Evolutionary conservation across 2,113 vertebrate genomes (phyloP).

Genomic region (Axis porcinus): DNA sequence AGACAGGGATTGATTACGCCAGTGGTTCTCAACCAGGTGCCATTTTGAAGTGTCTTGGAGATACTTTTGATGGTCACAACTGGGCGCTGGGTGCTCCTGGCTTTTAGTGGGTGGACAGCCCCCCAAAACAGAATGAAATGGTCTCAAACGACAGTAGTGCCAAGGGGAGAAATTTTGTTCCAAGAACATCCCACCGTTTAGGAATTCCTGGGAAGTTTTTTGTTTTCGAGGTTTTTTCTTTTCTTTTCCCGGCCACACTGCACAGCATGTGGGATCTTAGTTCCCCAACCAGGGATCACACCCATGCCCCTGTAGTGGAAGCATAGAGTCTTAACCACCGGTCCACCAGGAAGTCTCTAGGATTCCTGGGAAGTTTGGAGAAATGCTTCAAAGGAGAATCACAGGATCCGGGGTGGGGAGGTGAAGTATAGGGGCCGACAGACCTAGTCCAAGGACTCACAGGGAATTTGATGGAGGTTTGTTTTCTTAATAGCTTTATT

Average conservation of each 20-base stretch:
- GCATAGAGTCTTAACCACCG: not conserved
- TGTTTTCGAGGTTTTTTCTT: not conserved
- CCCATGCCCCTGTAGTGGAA: not conserved
- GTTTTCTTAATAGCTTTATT: not conserved
- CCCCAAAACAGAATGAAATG: fast-evolving
- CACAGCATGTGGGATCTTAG: not conserved
- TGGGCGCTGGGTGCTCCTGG: not conserved
- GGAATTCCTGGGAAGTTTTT: not conserved
- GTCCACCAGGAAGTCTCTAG: not conserved
- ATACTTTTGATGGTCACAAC: not conserved
- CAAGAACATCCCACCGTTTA: not conserved
- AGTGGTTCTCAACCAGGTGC: not conserved
- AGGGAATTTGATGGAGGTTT: not conserved
- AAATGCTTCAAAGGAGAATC: not conserved
- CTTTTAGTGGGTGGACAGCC: fast-evolving
- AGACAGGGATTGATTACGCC: not conserved
- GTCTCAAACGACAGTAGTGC: not conserved
- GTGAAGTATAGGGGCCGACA: not conserved
- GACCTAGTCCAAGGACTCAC: not conserved
- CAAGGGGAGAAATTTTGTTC: not conserved
- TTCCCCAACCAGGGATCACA: not conserved
- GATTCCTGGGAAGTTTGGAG: not conserved
- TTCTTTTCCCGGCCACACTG: not conserved
- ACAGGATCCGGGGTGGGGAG: too few species aligned
- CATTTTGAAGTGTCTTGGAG: not conserved